These are phyloP conservation scores for Enteromius afrohamiltoni DNA, from an alignment of 2,797 vertebrate species.

Conservation along the genomic window DNA sequence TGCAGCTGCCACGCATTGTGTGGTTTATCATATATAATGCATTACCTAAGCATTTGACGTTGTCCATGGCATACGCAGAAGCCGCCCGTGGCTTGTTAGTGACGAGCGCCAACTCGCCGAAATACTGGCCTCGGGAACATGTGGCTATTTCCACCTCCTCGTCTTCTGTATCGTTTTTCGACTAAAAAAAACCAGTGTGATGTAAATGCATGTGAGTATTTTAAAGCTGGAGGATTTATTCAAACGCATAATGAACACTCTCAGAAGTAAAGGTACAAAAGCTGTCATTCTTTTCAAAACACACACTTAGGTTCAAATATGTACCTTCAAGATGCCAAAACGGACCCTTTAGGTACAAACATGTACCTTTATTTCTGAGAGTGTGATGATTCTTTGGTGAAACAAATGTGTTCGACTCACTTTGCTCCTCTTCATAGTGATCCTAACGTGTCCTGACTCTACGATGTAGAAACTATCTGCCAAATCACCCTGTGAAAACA, in stretches of 20 bases:
- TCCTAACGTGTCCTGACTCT: constrained; percentile 97
- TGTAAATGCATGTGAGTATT: neutral
- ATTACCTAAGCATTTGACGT: constrained; percentile 97
- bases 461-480: constrained; percentile 98
- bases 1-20: neutral
- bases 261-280: no score
- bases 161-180: constrained; percentile 80
- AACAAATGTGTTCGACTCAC: constrained; percentile 73
- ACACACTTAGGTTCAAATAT: no score
- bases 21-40: neutral
- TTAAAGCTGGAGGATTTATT: neutral
- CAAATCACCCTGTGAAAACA: constrained; percentile 86
- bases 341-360: no score
- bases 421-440: constrained; percentile 95
- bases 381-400: neutral
- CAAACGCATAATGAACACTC: neutral
- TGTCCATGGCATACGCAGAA: constrained; percentile 94
- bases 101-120: constrained; percentile 95
- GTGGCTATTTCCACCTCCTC: constrained; percentile 92
- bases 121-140: constrained; percentile 95
- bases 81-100: constrained; percentile 98
- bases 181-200: constrained; percentile 62
- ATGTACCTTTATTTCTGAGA: no score
- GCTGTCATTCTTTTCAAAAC: no score
- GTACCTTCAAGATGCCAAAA: no score